Conservation (phyloP, 2,797 vertebrate genomes). For the Enteromius viviparus region DNA sequence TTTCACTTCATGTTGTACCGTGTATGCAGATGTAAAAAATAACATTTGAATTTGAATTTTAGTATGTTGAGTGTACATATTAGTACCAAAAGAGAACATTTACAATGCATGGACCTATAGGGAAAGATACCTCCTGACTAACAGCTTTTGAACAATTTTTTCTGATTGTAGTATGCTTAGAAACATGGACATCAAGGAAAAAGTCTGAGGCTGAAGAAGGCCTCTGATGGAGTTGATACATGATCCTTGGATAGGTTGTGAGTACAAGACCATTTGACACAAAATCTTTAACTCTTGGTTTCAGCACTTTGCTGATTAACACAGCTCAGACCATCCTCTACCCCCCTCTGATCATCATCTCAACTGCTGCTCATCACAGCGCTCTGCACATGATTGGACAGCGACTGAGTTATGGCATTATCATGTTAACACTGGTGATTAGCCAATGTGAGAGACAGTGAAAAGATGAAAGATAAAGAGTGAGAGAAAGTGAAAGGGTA, state of each 20-base stretch:
- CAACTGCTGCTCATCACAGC: slow-evolving; percentile 45
- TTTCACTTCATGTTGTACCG: too few species aligned
- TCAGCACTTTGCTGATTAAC: slow-evolving; percentile 47
- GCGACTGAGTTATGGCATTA: slow-evolving; percentile 44
- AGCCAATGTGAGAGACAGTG: slow-evolving; percentile 20
- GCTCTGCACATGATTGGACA: slow-evolving; percentile 46
- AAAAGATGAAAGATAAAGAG: slow-evolving; percentile 24
- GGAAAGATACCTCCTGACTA: too few species aligned
- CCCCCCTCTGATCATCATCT: slow-evolving; percentile 41
- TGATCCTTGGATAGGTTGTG: slow-evolving; percentile 21
- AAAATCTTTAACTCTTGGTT: slow-evolving; percentile 48
- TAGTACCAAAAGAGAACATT: not conserved
- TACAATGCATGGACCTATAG: not conserved
- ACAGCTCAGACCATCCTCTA: slow-evolving; percentile 19
- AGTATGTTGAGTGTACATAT: not conserved
- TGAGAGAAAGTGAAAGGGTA: slow-evolving; percentile 7
- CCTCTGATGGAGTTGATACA: slow-evolving; percentile 14
- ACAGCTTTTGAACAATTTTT: too few species aligned
- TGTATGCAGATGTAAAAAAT: too few species aligned
- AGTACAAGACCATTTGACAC: slow-evolving; percentile 28
- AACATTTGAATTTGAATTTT: too few species aligned
- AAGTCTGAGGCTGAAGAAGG: not conserved
- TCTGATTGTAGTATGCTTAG: not conserved
- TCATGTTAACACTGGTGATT: slow-evolving; percentile 38
- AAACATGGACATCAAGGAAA: not conserved